Conservation (phyloP, 2,888 invertebrate species). For the Onchidella celtica region DNA sequence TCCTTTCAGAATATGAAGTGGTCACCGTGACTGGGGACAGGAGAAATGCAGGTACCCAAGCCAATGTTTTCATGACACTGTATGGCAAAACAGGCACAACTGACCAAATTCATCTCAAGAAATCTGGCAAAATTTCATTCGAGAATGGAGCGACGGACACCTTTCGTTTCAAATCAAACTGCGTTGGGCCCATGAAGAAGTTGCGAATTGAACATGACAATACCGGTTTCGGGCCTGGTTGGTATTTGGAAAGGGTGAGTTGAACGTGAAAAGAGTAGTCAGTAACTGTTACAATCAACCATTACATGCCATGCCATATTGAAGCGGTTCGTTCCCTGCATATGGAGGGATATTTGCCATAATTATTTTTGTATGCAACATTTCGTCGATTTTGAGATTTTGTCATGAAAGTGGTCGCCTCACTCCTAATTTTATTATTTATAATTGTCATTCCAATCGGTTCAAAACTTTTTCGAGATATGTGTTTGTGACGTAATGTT, state of each 20-base stretch:
- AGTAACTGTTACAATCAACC: no score
- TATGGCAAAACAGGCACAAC: constrained; percentile 78
- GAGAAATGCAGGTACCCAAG: constrained; percentile 76
- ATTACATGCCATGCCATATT: no score
- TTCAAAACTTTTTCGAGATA: no score
- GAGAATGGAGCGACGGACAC: constrained; percentile 71
- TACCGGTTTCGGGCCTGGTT: constrained; percentile 77
- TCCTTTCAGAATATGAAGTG: constrained; percentile 80
- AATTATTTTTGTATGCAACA: no score
- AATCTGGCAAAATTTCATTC: constrained; percentile 65
- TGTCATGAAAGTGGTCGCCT: no score
- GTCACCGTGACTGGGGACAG: constrained; percentile 78
- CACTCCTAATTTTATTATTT: no score
- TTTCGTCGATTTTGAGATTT: no score
- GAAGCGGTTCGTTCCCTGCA: no score
- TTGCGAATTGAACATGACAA: constrained; percentile 79
- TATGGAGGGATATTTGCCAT: no score
- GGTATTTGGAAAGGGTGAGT: constrained; percentile 79
- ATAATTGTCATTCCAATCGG: no score
- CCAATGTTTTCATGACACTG: constrained; percentile 78
- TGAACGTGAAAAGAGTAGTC: no score
- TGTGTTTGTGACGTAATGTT: no score
- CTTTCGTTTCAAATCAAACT: constrained; percentile 75
- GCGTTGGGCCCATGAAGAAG: constrained; percentile 78
- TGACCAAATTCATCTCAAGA: constrained; percentile 74